A percentile compares a stretch with the other conserved stretches of the same genome.
These are phyloP conservation scores for Cerastis rubricosa DNA, from an alignment of 2,888 invertebrate genomes.

Conservation along the genomic window DNA sequence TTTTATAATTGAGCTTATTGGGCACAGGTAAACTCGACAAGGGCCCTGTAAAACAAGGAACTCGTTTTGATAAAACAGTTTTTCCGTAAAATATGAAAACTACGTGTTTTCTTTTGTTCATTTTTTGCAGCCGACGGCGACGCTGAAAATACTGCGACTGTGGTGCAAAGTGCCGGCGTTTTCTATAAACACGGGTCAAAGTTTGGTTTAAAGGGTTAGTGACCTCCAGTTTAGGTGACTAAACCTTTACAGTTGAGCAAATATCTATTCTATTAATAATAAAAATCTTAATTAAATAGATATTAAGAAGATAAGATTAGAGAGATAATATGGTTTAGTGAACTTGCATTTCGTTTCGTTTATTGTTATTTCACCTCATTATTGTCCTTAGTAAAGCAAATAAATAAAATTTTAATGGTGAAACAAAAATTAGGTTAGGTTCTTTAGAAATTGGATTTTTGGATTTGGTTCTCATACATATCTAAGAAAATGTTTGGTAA, in stretches of 20 bases:
- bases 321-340: too few relatives aligned
- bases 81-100: slow-evolving; percentile 23
- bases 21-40: neutral
- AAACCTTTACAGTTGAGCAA: neutral
- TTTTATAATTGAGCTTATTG: slow-evolving; percentile 41
- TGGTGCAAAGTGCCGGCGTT: neutral
- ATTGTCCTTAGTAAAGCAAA: neutral
- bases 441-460: neutral
- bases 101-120: slow-evolving; percentile 12
- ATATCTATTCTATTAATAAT: neutral
- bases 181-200: neutral
- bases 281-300: neutral
- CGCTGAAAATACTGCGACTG: neutral
- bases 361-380: neutral
- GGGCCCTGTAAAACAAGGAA: slow-evolving; percentile 6
- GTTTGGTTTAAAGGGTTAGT: neutral
- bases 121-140: neutral
- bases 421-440: neutral
- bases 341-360: too few relatives aligned
- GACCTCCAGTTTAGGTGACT: neutral
- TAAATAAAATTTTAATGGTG: neutral
- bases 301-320: too few relatives aligned
- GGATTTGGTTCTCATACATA: too few relatives aligned
- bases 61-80: slow-evolving; percentile 30
- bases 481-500: neutral